Evolutionary conservation across 2,888 invertebrate species (phyloP).

Genomic region (Nomada ferruginata): DNA sequence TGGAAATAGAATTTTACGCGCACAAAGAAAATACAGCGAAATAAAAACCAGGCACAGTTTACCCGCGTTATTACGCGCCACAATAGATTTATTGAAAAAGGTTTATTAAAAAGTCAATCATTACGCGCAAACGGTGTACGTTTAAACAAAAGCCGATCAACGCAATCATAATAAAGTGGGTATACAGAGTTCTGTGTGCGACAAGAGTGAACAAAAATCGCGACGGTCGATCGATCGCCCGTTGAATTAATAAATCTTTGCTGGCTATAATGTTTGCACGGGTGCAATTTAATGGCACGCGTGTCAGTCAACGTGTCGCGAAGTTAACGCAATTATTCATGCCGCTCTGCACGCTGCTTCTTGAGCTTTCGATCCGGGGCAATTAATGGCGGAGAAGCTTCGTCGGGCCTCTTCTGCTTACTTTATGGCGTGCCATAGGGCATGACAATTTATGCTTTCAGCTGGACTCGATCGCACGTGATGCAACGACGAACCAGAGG

Average conservation of each 20-base stretch:
- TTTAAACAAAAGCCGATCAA: no score
- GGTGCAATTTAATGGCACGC: slow-evolving; percentile 16
- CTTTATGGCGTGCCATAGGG: not conserved
- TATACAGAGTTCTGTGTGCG: no score
- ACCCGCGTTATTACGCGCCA: no score
- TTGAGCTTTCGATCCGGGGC: slow-evolving; percentile 1
- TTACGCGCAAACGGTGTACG: no score
- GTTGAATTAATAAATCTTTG: slow-evolving; percentile 18
- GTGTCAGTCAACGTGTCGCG: slow-evolving; percentile 17
- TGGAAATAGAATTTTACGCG: no score
- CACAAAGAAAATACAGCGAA: no score
- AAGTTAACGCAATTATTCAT: slow-evolving; percentile 28
- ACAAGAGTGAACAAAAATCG: no score
- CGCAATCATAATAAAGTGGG: no score
- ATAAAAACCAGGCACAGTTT: no score
- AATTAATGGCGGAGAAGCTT: slow-evolving; percentile 5
- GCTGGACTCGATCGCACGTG: not conserved
- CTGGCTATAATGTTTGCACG: slow-evolving; percentile 15
- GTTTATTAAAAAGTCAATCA: no score
- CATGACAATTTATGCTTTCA: slow-evolving; percentile 7
- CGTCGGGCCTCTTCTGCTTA: slow-evolving; percentile 1
- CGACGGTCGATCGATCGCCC: not conserved
- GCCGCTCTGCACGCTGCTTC: not conserved
- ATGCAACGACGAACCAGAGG: not conserved
- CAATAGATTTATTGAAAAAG: no score